A percentile compares a stretch with the other conserved stretches of the same genome.
phyloP scores from a whole-genome alignment of 2,113 vertebrate species.

The Apteryx owenii region DNA sequence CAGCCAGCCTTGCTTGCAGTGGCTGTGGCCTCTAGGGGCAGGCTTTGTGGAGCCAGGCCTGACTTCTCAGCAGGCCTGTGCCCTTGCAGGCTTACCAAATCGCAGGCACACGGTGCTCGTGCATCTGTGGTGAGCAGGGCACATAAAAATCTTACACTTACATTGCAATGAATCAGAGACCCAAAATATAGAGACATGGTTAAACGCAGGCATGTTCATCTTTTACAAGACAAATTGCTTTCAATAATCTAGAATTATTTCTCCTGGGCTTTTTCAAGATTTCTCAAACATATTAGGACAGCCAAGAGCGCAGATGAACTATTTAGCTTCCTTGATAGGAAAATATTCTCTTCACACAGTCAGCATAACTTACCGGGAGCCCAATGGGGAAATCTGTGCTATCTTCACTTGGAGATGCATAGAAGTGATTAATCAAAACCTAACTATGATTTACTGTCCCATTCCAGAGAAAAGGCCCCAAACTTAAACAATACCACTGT shows the following conservation, averaged over 20 bases:
- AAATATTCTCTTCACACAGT: slow-evolving; percentile 37
- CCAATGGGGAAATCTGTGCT: not conserved
- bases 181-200: not conserved
- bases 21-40: not conserved
- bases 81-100: not conserved
- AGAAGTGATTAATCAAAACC: slow-evolving; percentile 39
- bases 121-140: not conserved
- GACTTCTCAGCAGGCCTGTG: not conserved
- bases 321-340: slow-evolving; percentile 34
- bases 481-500: not conserved
- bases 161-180: not conserved
- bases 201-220: slow-evolving; percentile 3
- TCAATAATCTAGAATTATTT: slow-evolving; percentile 59
- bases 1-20: not conserved
- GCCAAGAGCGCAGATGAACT: slow-evolving; percentile 38
- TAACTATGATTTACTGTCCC: slow-evolving; percentile 8
- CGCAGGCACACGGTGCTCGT: not conserved
- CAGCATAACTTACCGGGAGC: not conserved
- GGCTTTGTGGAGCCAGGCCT: not conserved
- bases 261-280: slow-evolving; percentile 63
- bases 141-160: not conserved
- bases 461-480: not conserved
- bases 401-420: not conserved
- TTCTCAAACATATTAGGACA: slow-evolving; percentile 52
- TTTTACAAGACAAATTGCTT: slow-evolving; percentile 59